Evolutionary conservation across 92 coral and sea anemone genomes (phyloP).

Genomic region (Nematostella vectensis): DNA sequence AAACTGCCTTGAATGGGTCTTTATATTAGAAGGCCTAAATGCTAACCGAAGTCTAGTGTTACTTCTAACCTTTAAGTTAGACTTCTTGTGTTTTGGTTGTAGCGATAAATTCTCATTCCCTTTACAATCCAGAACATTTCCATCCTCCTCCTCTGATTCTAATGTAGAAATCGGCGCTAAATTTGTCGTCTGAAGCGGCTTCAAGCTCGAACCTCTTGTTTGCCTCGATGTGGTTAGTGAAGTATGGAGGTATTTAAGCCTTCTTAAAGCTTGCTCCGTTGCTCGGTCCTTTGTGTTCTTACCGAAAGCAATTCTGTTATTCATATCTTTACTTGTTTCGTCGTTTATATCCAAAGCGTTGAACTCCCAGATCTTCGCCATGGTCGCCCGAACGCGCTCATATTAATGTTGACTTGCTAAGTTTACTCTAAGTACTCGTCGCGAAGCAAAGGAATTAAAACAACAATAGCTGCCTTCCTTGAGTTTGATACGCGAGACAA

Average conservation of each 20-base stretch:
- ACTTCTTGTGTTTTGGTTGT: conserved; percentile 32
- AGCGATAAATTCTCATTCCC: conserved; percentile 21
- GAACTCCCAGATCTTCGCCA: neutral
- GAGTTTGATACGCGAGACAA: neutral
- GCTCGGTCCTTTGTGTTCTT: conserved; percentile 26
- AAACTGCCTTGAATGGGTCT: conserved; percentile 35
- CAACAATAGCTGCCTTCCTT: no score
- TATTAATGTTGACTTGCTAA: no score
- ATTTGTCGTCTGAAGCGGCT: conserved; percentile 18
- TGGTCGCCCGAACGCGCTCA: no score
- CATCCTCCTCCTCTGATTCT: conserved; percentile 6
- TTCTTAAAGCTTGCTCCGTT: conserved; percentile 56
- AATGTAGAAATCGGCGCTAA: conserved; percentile 10
- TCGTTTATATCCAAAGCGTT: neutral
- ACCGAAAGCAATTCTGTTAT: conserved; percentile 4
- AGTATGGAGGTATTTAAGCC: conserved; percentile 77
- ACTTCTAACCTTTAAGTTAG: conserved; percentile 5
- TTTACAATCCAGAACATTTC: conserved; percentile 5
- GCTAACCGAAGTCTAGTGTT: conserved; percentile 12
- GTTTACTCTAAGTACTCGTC: conserved; percentile 1
- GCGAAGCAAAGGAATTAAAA: neutral
- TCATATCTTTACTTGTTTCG: conserved; percentile 6
- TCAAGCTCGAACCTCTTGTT: conserved; percentile 7
- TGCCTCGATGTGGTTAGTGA: conserved; percentile 23
- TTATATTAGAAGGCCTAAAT: conserved; percentile 18